A percentile compares a stretch with the other conserved stretches of the same genome.
phyloP scores from a whole-genome alignment of 1,140 invertebrate genomes.

The Listronotus oregonensis region DNA sequence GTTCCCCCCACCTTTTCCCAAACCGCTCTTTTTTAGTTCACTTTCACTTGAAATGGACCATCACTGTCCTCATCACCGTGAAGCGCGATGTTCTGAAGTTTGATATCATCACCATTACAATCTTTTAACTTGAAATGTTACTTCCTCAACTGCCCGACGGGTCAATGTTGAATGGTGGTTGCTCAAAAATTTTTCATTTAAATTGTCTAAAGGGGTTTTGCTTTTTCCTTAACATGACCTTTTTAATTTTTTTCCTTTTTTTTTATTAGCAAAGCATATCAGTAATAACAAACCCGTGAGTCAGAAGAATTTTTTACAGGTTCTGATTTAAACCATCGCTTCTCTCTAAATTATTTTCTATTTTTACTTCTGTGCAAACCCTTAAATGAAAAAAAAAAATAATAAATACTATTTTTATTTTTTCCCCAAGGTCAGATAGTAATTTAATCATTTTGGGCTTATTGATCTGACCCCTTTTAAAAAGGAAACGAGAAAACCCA shows the following conservation, averaged over 20 bases:
- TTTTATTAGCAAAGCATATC: background rate
- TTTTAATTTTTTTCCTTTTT: background rate
- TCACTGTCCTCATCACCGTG: background rate
- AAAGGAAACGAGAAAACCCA: too few relatives aligned
- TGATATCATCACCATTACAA: background rate
- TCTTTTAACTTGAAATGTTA: constrained; percentile 11
- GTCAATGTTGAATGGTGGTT: too few relatives aligned
- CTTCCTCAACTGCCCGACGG: constrained; percentile 1
- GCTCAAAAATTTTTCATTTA: too few relatives aligned
- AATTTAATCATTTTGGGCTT: too few relatives aligned
- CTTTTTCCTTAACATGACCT: too few relatives aligned
- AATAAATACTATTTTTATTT: too few relatives aligned
- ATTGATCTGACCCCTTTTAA: too few relatives aligned
- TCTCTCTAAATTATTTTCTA: too few relatives aligned
- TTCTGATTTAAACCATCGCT: background rate
- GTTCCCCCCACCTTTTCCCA: background rate
- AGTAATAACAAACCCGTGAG: constrained; percentile 3
- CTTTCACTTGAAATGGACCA: background rate
- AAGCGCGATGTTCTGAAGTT: background rate
- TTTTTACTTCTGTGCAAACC: too few relatives aligned
- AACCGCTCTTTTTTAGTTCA: constrained; percentile 3
- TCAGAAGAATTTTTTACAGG: background rate
- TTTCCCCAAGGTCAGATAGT: too few relatives aligned
- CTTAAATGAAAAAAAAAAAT: too few relatives aligned
- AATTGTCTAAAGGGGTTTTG: too few relatives aligned